A percentile compares a stretch with the other conserved stretches of the same genome.
phyloP scores from a whole-genome alignment of 2,888 invertebrate species.

The Malthinus flaveolus region DNA sequence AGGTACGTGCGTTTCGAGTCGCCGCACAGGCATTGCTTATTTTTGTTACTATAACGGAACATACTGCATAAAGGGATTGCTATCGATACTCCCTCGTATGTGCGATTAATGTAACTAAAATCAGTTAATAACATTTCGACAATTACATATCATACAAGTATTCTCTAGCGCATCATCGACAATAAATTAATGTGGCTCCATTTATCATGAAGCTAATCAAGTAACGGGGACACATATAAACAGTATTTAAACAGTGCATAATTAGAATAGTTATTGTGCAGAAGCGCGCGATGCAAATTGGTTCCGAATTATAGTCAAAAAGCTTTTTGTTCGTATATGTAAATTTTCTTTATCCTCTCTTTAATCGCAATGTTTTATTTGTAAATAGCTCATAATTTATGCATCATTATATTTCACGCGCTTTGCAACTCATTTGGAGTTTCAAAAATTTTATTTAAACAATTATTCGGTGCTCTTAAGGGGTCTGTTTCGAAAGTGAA shows the following conservation, averaged over 20 bases:
- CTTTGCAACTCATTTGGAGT: no score
- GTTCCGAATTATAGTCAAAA: conserved; percentile 14
- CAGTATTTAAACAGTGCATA: conserved; percentile 21
- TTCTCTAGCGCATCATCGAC: conserved; percentile 11
- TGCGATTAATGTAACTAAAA: neutral
- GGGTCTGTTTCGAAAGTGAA: no score
- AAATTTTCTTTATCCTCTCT: conserved; percentile 15
- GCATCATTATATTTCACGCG: no score
- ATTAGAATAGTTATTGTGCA: conserved; percentile 26
- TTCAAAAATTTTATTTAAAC: no score
- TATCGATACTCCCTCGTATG: no score
- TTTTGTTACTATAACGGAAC: no score
- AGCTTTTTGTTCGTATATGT: conserved; percentile 9
- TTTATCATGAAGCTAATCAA: conserved; percentile 22
- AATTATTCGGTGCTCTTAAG: no score
- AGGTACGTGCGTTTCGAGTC: no score
- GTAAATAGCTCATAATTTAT: conserved; percentile 13
- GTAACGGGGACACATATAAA: conserved; percentile 18
- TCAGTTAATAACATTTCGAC: neutral
- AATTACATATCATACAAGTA: neutral
- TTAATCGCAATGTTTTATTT: conserved; percentile 18
- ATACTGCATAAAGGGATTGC: no score
- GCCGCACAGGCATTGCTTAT: no score
- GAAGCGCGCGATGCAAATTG: conserved; percentile 20
- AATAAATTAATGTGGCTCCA: conserved; percentile 12